These are phyloP conservation scores for Epirrhoe tristata DNA, from an alignment of 2,888 invertebrate species.

Conservation along the genomic window DNA sequence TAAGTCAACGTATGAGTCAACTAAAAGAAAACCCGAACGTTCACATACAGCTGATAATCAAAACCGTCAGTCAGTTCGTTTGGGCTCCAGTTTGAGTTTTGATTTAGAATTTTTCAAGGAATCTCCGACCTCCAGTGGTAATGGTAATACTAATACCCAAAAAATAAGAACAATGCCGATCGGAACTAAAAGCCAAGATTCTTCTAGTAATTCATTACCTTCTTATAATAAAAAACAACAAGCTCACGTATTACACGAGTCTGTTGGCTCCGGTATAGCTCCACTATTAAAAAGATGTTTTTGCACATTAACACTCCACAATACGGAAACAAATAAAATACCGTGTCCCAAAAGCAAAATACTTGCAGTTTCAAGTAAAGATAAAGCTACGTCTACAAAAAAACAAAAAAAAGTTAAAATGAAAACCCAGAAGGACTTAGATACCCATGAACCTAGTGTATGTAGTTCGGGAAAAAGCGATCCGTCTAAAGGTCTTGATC, in stretches of 20 bases:
- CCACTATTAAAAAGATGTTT: slow-evolving; percentile 50
- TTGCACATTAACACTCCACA: slow-evolving; percentile 46
- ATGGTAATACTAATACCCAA: background rate
- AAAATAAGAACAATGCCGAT: slow-evolving; percentile 7
- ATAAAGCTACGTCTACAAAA: slow-evolving; percentile 11
- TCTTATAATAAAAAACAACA: slow-evolving; percentile 19
- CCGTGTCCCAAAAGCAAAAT: background rate
- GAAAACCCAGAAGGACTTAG: slow-evolving; percentile 18
- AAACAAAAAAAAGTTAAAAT: slow-evolving; percentile 12
- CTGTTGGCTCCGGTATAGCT: slow-evolving; percentile 39
- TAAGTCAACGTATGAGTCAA: background rate
- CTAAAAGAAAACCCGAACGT: slow-evolving; percentile 14
- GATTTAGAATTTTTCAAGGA: slow-evolving; percentile 47
- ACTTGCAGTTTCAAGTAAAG: background rate
- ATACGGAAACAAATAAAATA: slow-evolving; percentile 20
- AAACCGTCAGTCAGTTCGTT: slow-evolving; percentile 36
- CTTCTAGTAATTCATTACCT: slow-evolving; percentile 6
- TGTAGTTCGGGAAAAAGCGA: slow-evolving; percentile 52
- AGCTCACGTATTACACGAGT: slow-evolving; percentile 31
- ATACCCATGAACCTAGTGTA: slow-evolving; percentile 50
- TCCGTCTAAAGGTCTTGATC: slow-evolving; percentile 49
- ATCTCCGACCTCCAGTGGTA: background rate
- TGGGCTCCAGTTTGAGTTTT: slow-evolving; percentile 45
- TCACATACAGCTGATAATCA: slow-evolving; percentile 7
- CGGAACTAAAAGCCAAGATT: slow-evolving; percentile 16